These are phyloP conservation scores for Drosophila aff. DNA, from an alignment of 1,140 invertebrate species.

Conservation along the genomic window DNA sequence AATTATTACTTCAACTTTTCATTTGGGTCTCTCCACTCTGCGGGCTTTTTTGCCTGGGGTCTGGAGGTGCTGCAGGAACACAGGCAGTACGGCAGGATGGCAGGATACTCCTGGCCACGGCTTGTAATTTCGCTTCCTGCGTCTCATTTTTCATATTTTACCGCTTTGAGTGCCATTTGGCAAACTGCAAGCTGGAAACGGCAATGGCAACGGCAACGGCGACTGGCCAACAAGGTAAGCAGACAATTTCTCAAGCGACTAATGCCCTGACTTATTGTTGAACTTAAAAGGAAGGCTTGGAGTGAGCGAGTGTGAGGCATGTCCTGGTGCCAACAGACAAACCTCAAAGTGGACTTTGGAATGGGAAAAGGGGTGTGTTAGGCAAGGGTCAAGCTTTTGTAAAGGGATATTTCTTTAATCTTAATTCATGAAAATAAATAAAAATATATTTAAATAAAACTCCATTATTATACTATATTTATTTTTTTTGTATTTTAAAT, in stretches of 20 bases:
- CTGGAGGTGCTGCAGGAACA: conserved; percentile 71
- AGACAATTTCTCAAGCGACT: conserved; percentile 82
- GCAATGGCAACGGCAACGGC: conserved; percentile 39
- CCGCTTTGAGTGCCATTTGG: conserved; percentile 76
- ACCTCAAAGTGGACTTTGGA: conserved; percentile 24
- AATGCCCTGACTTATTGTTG: conserved; percentile 79
- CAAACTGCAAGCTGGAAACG: conserved; percentile 48
- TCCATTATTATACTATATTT: not conserved
- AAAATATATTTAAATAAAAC: not conserved
- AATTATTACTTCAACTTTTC: conserved; percentile 81
- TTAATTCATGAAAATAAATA: not conserved
- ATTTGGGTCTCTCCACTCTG: conserved; percentile 60
- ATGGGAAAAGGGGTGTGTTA: not conserved
- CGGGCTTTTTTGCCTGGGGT: conserved; percentile 43
- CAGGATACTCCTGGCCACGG: conserved; percentile 52
- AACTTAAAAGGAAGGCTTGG: conserved; percentile 32
- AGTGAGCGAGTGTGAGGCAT: conserved; percentile 23
- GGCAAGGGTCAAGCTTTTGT: not conserved
- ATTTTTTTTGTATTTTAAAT: not conserved
- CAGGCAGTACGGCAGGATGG: conserved; percentile 39
- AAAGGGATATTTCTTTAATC: not conserved
- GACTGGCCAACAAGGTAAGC: conserved; percentile 77
- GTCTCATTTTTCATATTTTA: conserved; percentile 81
- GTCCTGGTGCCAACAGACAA: conserved; percentile 47
- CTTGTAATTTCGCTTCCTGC: conserved; percentile 76